A percentile compares a stretch with the other conserved stretches of the same genome.
Conservation (phyloP, 2,113 vertebrate genomes). For the Hucho hucho region DNA sequence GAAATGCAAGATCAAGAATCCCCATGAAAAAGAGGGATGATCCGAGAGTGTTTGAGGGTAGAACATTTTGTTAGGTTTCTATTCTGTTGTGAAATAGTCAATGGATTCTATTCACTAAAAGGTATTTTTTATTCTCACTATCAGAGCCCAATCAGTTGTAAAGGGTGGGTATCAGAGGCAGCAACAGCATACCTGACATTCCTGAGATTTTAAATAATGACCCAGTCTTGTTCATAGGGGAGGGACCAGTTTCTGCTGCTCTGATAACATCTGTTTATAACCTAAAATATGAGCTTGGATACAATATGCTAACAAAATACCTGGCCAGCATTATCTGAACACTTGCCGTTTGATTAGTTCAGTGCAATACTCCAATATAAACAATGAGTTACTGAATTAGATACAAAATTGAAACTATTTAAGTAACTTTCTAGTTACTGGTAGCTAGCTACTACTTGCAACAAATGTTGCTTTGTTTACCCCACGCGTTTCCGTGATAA, state of each 20-base stretch:
- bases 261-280: background rate
- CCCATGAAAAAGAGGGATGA: background rate
- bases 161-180: background rate
- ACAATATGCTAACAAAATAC: no score
- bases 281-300: background rate
- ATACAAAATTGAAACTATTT: no score
- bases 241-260: background rate
- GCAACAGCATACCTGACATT: conserved; percentile 35
- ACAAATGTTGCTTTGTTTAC: no score
- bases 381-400: no score
- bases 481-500: no score
- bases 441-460: no score
- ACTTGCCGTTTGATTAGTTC: no score
- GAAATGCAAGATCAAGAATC: no score
- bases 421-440: no score
- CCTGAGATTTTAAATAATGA: conserved; percentile 27
- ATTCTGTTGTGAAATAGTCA: background rate
- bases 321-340: no score
- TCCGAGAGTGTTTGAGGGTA: background rate
- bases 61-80: background rate
- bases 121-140: background rate
- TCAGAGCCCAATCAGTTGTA: conserved; percentile 5
- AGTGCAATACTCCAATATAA: no score
- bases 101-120: background rate
- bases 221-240: background rate